Base-by-base conservation (phyloP, 2,113 vertebrate species). In the Clarias batrachus region DNA sequence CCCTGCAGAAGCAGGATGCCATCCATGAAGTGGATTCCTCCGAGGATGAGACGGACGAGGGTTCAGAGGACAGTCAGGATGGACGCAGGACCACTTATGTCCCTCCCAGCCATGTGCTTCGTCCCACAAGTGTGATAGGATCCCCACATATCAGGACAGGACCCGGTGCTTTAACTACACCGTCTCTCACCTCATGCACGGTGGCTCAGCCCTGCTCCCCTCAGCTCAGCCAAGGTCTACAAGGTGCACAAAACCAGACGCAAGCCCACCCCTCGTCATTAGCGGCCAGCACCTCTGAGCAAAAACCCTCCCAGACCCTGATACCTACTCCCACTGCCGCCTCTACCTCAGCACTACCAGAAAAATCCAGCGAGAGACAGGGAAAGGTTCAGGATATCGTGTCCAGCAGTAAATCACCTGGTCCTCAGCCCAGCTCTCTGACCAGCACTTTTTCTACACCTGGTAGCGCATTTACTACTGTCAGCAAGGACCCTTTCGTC, bases 1-100 rank as follows among this genome's bases (percentile, higher is more conserved):
- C 97, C 0, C 93, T 99, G 60, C 98, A 99, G 92, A 98, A 99
- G 87, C 98, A 98, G 57, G 98, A 99, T 90, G 97, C 98, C 90
- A 99, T 99, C 90, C 96, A 96, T 11, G 97, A 99, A 92, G 98
- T 99, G 7, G 97, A 99, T 89, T 98, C 97, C 3, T 99, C 98
- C 0, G 98, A 99, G 93, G 97, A 99, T 91, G 97, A 97, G 93
- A 96, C 96, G 0, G 97, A 99, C 19, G 97, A 99, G 80, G 97
- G 96, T 41, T 97, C 97, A 0, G 97, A 98, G 92, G 96, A 97
- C 70, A 96, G 96, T 90, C 97, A 97, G 88, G 96, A 97, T 57
- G 95, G 93, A 30, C 96, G 93, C 82, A 92, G 94, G 83, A 79
- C 90, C 5, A 85, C 90, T 81, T 94, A 92, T 65, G 93, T 95